A percentile compares a stretch with the other conserved stretches of the same genome.
These are phyloP conservation scores for Hesperia comma DNA, from an alignment of 2,888 invertebrate species.

Conservation along the genomic window DNA sequence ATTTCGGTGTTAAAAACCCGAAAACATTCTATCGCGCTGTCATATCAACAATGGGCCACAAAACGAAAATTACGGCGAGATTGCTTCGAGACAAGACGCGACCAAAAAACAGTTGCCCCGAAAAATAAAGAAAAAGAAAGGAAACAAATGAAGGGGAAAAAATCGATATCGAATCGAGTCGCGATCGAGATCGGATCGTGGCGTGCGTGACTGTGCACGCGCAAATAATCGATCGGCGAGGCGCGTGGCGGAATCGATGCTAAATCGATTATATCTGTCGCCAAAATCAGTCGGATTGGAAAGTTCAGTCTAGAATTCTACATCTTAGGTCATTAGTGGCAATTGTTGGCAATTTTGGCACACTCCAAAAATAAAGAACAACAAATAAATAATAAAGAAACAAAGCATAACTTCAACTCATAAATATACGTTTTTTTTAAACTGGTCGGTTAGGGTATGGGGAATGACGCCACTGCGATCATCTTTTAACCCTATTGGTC, in stretches of 20 bases:
- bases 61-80: constrained; percentile 49
- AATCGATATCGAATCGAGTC: constrained; percentile 60
- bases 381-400: too few species aligned
- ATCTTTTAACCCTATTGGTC: too few species aligned
- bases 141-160: constrained; percentile 56
- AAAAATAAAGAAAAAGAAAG: constrained; percentile 55
- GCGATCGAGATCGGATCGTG: constrained; percentile 54
- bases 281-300: constrained; percentile 20
- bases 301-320: constrained; percentile 31
- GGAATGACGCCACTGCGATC: too few species aligned
- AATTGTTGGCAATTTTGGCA: too few species aligned
- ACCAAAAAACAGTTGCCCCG: constrained; percentile 64
- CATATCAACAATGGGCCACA: constrained; percentile 58
- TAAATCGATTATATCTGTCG: constrained; percentile 59
- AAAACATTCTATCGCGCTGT: constrained; percentile 48
- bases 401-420: too few species aligned
- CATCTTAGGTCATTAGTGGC: constrained; percentile 31
- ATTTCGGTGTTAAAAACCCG: constrained; percentile 53
- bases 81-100: constrained; percentile 54
- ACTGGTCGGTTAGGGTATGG: too few species aligned
- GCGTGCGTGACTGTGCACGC: constrained; percentile 76
- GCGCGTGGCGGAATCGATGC: constrained; percentile 63
- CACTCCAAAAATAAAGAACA: too few species aligned
- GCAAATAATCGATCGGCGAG: constrained; percentile 58
- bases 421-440: too few species aligned